Base-by-base conservation (phyloP, 2,888 invertebrate species). In the Diaprepes abbreviatus region DNA sequence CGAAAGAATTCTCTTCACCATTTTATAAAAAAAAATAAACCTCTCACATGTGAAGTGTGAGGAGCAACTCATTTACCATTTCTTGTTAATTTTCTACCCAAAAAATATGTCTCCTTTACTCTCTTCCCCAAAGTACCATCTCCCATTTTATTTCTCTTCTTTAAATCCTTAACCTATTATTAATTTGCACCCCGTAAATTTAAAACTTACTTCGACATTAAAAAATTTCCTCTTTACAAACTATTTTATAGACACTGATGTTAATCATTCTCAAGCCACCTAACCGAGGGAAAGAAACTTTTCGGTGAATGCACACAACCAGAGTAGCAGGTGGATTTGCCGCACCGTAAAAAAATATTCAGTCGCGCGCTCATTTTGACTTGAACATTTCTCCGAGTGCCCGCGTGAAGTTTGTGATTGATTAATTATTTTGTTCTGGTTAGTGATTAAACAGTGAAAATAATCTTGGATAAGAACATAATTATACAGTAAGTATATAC, bases 291-390 rank as follows among this genome's bases (percentile, higher is more conserved):
- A 63, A 65, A 65, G 58, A 69, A 64, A 33, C 55, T 65, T 60
- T 70, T 70, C 69, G 58, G 64, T 69, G 64, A 63, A 38, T 69
- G 69, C 45, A 64, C 69, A 69, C 64, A 43, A 50, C 19, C 16
- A 21, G n/a, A 16, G 28, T 45, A 58, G 69, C 69, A 69, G 64
- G 69, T 69, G 69, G 54, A 69, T 50, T 52, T 59, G 64, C 38
- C 19, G 40, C 35, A 67, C 62, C 67, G 67, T 67, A 57, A 67
- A 55, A 3, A 62, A 67, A 62, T 58, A 66, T 28, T 28, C 17
- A 19, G 48, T 12, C 28, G 36, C 40, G 54, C 48, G 19, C 24
- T 58, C 31, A 58, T 58, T 58, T 16, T 19, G 43, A 43, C 43
- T 40, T 58, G 38, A 43, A 40, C 60, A 40, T 60, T 66, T 66